phyloP scores from a whole-genome alignment of 2,888 invertebrate genomes.

The Operophtera brumata region DNA sequence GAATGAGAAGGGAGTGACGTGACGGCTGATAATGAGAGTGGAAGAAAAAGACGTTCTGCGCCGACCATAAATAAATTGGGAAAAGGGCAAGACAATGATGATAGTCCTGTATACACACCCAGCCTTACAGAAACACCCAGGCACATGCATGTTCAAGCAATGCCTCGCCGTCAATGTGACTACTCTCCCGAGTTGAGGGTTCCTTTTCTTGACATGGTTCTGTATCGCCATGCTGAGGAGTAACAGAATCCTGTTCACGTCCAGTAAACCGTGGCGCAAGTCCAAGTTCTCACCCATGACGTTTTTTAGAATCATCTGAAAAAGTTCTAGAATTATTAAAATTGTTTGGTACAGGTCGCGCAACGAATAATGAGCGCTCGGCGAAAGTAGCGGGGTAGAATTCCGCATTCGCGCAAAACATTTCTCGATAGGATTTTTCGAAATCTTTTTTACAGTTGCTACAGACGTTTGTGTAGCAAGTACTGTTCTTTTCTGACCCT shows the following conservation, averaged over 20 bases:
- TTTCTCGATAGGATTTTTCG: too few species aligned
- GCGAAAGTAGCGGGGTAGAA: too few species aligned
- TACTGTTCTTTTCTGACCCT: too few species aligned
- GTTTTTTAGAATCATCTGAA: slow-evolving; percentile 48
- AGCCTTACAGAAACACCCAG: slow-evolving; percentile 53
- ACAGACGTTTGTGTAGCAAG: too few species aligned
- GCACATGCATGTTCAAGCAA: slow-evolving; percentile 41
- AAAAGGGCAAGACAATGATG: neutral
- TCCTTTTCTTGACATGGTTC: neutral
- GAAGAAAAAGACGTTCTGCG: too few species aligned
- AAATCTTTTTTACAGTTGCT: too few species aligned
- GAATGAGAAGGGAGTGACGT: too few species aligned
- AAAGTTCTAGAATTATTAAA: neutral
- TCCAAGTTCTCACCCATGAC: slow-evolving; percentile 41
- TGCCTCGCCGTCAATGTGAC: slow-evolving; percentile 40
- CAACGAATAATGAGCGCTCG: too few species aligned
- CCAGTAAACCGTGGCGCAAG: slow-evolving; percentile 39
- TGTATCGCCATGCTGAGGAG: slow-evolving; percentile 36
- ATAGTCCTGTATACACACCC: slow-evolving; percentile 41
- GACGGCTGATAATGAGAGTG: too few species aligned
- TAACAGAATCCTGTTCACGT: slow-evolving; percentile 40
- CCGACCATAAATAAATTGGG: too few species aligned
- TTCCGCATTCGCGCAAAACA: too few species aligned
- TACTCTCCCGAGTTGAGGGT: neutral
- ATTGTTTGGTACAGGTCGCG: too few species aligned